Percentiles rank a stretch among this genome's conserved stretches.
These are phyloP conservation scores for Podarcis raffonei DNA, from an alignment of 2,113 vertebrate species.

Conservation along the genomic window DNA sequence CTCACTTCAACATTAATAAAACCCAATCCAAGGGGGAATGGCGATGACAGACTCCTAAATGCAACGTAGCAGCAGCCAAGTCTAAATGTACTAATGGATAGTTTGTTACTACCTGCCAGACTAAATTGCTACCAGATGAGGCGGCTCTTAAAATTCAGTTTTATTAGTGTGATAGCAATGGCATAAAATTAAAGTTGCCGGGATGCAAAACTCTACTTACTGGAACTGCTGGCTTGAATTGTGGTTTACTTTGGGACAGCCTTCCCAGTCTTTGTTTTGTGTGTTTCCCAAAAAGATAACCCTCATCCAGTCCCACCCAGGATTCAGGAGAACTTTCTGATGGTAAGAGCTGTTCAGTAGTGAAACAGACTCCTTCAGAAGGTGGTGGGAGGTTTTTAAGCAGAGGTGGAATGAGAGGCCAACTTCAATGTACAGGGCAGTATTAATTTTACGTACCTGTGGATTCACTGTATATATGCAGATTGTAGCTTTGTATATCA, in stretches of 20 bases:
- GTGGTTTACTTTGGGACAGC: neutral
- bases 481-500: too few relatives aligned
- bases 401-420: too few relatives aligned
- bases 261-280: neutral
- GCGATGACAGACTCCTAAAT: neutral
- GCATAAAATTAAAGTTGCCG: neutral
- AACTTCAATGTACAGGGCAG: too few relatives aligned
- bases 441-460: too few relatives aligned
- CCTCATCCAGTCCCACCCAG: neutral
- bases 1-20: neutral
- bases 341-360: too few relatives aligned
- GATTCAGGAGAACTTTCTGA: too few relatives aligned
- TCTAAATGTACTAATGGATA: neutral
- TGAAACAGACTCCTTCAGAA: too few relatives aligned
- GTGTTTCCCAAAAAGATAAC: neutral
- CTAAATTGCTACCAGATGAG: neutral
- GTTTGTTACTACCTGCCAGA: neutral
- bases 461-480: too few relatives aligned
- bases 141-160: neutral
- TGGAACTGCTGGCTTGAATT: neutral
- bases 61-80: neutral
- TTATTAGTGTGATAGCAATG: neutral
- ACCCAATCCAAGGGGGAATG: neutral
- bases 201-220: neutral
- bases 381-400: too few relatives aligned